Conservation (phyloP, 2,888 invertebrate species). For the Dryobotodes eremita region DNA sequence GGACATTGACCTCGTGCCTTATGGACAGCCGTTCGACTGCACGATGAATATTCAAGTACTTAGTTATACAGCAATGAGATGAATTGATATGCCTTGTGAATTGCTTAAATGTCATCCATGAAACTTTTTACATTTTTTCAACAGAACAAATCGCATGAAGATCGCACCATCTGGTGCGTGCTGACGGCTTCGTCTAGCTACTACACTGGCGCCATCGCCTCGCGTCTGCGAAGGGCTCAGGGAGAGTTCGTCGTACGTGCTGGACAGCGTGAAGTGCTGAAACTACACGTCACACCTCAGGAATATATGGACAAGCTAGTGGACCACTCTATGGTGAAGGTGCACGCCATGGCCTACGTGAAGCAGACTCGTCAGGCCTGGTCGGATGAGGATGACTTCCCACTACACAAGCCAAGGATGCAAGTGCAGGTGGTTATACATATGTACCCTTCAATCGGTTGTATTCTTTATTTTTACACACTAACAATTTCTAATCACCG, state of each 20-base stretch:
- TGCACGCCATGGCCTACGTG: conserved; percentile 93
- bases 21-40: conserved; percentile 92
- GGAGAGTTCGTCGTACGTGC: conserved; percentile 92
- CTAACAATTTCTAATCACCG: background rate
- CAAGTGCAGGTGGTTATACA: conserved; percentile 89
- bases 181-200: conserved; percentile 92
- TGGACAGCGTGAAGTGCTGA: conserved; percentile 91
- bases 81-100: background rate
- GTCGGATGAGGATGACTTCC: conserved; percentile 94
- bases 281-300: conserved; percentile 91
- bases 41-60: conserved; percentile 92
- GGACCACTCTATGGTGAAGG: conserved; percentile 93
- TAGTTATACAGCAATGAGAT: background rate
- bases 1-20: conserved; percentile 92
- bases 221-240: conserved; percentile 91
- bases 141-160: conserved; percentile 92
- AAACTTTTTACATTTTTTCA: background rate
- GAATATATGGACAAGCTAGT: conserved; percentile 93
- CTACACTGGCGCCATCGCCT: conserved; percentile 93
- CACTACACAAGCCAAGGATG: conserved; percentile 92
- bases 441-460: background rate
- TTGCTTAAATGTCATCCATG: background rate
- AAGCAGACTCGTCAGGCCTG: conserved; percentile 94
- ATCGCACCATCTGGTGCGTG: conserved; percentile 92
- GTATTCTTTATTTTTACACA: conserved; percentile 8